Evolutionary conservation across 2,888 invertebrate species (phyloP).

Genomic region (Cepaea hortensis): DNA sequence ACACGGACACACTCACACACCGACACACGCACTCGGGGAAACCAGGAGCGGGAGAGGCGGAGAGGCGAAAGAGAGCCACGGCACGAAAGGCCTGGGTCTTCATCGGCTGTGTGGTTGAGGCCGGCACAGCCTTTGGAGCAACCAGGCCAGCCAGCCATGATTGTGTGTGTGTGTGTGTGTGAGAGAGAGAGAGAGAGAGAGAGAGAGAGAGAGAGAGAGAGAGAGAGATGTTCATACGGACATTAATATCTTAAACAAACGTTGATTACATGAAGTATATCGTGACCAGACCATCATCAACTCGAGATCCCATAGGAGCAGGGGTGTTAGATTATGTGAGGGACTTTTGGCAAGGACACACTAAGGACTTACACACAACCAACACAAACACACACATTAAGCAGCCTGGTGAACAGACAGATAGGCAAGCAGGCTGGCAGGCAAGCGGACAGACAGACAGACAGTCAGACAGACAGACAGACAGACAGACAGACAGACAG

Average conservation of each 20-base stretch:
- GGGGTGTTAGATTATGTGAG: no score
- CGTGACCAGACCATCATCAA: no score
- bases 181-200: background rate
- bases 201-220: slow-evolving; percentile 23
- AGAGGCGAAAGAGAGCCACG: background rate
- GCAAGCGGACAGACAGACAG: no score
- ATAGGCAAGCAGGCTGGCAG: no score
- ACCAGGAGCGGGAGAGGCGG: background rate
- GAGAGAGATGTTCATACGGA: slow-evolving; percentile 24
- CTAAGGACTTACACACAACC: no score
- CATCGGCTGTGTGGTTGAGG: background rate
- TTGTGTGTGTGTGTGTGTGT: background rate
- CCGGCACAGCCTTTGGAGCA: slow-evolving; percentile 4
- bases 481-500: no score
- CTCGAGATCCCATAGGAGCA: no score
- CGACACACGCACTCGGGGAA: slow-evolving; percentile 26
- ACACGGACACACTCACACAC: slow-evolving; percentile 8
- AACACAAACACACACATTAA: no score
- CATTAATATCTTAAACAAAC: background rate
- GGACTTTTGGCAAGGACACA: no score
- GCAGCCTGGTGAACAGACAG: no score
- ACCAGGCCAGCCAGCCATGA: background rate
- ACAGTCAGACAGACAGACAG: no score
- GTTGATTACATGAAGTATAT: background rate
- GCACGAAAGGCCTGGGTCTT: background rate